These are phyloP conservation scores for Cetonia aurata DNA, from an alignment of 2,888 invertebrate genomes.

Conservation along the genomic window DNA sequence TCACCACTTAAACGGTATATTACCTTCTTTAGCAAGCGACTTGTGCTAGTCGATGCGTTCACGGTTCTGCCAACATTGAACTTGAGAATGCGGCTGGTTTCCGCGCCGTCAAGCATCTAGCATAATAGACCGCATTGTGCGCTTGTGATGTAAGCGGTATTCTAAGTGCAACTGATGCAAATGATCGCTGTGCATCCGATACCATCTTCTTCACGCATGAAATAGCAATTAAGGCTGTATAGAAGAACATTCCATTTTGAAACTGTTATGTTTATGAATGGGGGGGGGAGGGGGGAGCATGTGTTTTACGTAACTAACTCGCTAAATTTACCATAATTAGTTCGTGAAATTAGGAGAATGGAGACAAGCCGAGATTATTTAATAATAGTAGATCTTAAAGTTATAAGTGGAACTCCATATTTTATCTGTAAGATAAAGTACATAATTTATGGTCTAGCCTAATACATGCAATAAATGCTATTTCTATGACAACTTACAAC, in stretches of 20 bases:
- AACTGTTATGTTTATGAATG: slow-evolving; percentile 30
- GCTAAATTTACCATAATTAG: too few species aligned
- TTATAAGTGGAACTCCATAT: too few species aligned
- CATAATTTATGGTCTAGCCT: too few species aligned
- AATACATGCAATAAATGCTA: too few species aligned
- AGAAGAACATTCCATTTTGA: slow-evolving; percentile 12
- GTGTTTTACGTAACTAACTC: slow-evolving; percentile 6
- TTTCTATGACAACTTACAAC: too few species aligned
- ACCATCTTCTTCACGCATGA: slow-evolving; percentile 40
- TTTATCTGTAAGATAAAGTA: too few species aligned
- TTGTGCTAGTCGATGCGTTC: slow-evolving; percentile 26
- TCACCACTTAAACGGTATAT: slow-evolving; percentile 41
- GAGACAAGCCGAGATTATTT: too few species aligned
- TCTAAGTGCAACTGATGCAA: slow-evolving; percentile 43
- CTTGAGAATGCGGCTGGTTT: slow-evolving; percentile 41
- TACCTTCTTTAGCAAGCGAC: slow-evolving; percentile 25
- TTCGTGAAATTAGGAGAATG: too few species aligned
- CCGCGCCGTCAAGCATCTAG: slow-evolving; percentile 34
- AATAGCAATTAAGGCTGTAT: slow-evolving; percentile 42
- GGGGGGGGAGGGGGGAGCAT: not conserved
- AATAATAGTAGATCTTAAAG: too few species aligned
- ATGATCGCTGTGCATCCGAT: slow-evolving; percentile 34
- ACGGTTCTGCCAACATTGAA: slow-evolving; percentile 44
- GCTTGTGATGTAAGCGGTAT: slow-evolving; percentile 40
- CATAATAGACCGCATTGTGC: slow-evolving; percentile 28